Base-by-base conservation (phyloP, 2,113 vertebrate species). In the Columba livia region DNA sequence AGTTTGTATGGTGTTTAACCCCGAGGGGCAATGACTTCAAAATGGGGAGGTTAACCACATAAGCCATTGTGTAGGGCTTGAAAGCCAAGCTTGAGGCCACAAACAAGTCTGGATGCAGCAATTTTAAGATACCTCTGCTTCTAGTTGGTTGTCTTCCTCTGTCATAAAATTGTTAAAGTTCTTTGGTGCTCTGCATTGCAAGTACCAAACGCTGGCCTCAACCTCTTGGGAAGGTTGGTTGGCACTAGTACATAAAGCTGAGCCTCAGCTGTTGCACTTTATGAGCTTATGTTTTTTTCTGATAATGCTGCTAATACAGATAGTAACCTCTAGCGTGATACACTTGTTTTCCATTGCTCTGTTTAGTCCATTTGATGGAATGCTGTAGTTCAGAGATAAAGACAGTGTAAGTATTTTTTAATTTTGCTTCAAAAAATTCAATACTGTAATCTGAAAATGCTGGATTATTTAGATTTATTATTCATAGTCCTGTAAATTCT, bases 131-230 rank as follows among this genome's bases (percentile, higher is more conserved):
- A 26, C 1, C 3, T 57, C 31, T 64, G 58, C 26, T 56, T 69
- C 48, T n/a, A 51, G 10, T 47, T 34, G 20, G 3, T 34, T 9
- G 38, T 44, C 15, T 51, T 81, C 17, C 42, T 88, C 24, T 24
- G 23, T 15, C 19, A 6, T 36, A 23, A 34, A 48, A 24, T 8
- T n/a, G 16, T 24, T 53, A 0, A 31, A 54, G 44, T 31, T 48
- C 50, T 67, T 36, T n/a, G 20, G 28, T 0, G 18, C 21, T 3
- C 50, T 36, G 60, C 0, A 0, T 57, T 62, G 34, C 32, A 15
- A 40, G 48, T 61, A 36, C 36, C 25, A 25, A 67, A 34, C 18
- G 13, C 16, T 77, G 34, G 19, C 34, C 53, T 44, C 38, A 34
- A 50, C 60, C 32, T 66, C 54, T 18, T 12, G 2, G 25, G 36